A percentile compares a stretch with the other conserved stretches of the same genome.
phyloP scores from a whole-genome alignment of 1,140 invertebrate species.

The Lerema accius region DNA sequence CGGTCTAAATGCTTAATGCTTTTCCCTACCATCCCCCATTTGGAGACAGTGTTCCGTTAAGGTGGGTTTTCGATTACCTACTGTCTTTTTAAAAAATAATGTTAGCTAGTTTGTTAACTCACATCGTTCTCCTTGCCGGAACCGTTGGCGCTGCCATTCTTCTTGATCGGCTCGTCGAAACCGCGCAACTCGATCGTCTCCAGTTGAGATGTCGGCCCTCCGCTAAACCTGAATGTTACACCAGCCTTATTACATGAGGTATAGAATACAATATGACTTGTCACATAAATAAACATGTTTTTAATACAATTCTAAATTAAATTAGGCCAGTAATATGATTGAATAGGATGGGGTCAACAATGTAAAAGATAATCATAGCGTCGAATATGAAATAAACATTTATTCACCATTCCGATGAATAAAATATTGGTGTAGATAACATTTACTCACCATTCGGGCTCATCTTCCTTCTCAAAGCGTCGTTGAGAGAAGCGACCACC shows the following conservation, averaged over 20 bases:
- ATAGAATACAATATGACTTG: no score
- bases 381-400: no score
- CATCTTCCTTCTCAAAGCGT: conserved; percentile 79
- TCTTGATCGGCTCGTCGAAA: conserved; percentile 90
- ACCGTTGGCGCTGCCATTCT: conserved; percentile 54
- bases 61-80: no score
- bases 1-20: no score
- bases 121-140: conserved; percentile 56
- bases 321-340: not conserved
- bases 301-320: no score
- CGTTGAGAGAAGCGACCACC: conserved; percentile 75
- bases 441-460: conserved; percentile 75
- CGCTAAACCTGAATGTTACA: conserved; percentile 92
- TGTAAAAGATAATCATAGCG: no score
- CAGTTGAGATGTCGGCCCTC: conserved; percentile 93
- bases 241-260: no score
- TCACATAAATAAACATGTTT: no score
- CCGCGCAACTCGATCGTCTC: conserved; percentile 97
- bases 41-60: no score
- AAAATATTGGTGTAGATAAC: not conserved
- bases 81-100: not conserved
- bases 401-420: no score
- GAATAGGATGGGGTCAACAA: not conserved
- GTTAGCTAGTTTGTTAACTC: conserved; percentile 1
- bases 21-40: no score